These are phyloP conservation scores for Gymnothorax reevesii DNA, from an alignment of 2,797 vertebrate genomes.

Conservation along the genomic window DNA sequence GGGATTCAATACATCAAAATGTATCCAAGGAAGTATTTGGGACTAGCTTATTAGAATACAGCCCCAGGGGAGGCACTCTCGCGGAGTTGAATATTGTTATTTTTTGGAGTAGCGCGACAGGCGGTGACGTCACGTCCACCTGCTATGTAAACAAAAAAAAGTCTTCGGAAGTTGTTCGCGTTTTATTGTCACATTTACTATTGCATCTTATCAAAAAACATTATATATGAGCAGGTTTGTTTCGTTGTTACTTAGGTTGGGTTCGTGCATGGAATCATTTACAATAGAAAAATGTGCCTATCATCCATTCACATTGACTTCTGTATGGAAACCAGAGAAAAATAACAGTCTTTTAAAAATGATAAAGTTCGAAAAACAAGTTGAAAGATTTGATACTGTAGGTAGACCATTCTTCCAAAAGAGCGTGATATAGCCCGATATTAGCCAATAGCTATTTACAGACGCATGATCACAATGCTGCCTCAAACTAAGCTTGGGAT, in stretches of 20 bases:
- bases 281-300: conserved; percentile 23
- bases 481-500: neutral
- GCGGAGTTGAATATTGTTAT: conserved; percentile 68
- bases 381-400: neutral
- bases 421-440: neutral
- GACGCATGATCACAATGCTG: neutral
- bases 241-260: conserved; percentile 23
- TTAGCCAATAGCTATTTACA: neutral
- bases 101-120: conserved; percentile 76
- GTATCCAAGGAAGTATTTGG: conserved; percentile 75
- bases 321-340: conserved; percentile 37
- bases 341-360: conserved; percentile 3
- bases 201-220: neutral
- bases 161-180: conserved; percentile 70
- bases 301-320: conserved; percentile 29
- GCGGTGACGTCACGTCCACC: conserved; percentile 87
- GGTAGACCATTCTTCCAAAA: neutral
- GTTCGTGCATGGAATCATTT: neutral
- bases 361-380: neutral
- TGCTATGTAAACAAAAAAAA: conserved; percentile 79
- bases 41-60: conserved; percentile 70
- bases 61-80: conserved; percentile 66
- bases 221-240: conserved; percentile 24
- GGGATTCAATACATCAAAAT: conserved; percentile 76
- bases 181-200: conserved; percentile 17